Percentiles rank a stretch among this genome's conserved stretches.
Evolutionary conservation across 2,888 invertebrate genomes (phyloP).

Genomic region (Furcula furcula): DNA sequence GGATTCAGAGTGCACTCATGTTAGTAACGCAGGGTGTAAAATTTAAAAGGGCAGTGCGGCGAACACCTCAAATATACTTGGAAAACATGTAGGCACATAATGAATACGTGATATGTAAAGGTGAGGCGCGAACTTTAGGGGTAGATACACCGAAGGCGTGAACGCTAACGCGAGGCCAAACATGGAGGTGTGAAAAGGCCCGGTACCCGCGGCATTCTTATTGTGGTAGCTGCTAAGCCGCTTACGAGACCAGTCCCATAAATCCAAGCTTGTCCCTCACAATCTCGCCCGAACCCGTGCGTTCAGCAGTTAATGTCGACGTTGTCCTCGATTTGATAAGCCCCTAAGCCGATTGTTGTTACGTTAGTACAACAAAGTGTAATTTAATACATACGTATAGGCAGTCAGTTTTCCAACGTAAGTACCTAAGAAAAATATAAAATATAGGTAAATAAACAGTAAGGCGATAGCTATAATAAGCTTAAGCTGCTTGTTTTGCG

Average conservation of each 20-base stretch:
- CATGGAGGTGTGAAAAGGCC: constrained; percentile 79
- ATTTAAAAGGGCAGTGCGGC: constrained; percentile 8
- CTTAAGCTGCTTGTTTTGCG: too few relatives aligned
- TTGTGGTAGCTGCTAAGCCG: constrained; percentile 70
- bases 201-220: constrained; percentile 56
- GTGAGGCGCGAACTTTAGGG: constrained; percentile 73
- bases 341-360: constrained; percentile 17
- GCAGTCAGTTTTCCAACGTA: too few relatives aligned
- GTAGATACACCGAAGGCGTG: constrained; percentile 74
- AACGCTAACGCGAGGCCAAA: constrained; percentile 73
- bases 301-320: constrained; percentile 4
- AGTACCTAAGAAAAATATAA: too few relatives aligned
- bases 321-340: constrained; percentile 19
- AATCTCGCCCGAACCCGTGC: constrained; percentile 14
- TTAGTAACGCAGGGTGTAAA: not conserved
- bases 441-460: too few relatives aligned
- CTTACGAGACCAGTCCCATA: constrained; percentile 64
- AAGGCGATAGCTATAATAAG: too few relatives aligned
- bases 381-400: too few relatives aligned
- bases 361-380: constrained; percentile 10
- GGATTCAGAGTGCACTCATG: not conserved
- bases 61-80: constrained; percentile 31
- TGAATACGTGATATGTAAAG: constrained; percentile 63
- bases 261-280: constrained; percentile 43
- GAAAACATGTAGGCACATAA: constrained; percentile 52